Percentiles rank a stretch among this genome's conserved stretches.
phyloP scores from a whole-genome alignment of 92 coral and sea anemone genomes.

The Bergia sp. region DNA sequence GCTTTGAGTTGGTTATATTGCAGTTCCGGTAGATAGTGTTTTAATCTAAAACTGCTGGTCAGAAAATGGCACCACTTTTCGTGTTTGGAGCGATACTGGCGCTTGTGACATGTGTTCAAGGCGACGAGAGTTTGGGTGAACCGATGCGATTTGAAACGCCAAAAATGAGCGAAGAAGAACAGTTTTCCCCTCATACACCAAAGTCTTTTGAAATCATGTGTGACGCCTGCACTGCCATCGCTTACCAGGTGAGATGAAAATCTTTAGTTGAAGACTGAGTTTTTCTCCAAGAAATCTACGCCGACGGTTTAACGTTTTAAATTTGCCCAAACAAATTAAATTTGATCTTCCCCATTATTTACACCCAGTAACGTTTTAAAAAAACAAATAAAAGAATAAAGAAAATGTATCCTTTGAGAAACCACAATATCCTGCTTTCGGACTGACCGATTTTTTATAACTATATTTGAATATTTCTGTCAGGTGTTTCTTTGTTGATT shows the following conservation, averaged over 20 bases:
- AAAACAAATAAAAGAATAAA: too few species aligned
- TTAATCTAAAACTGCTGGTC: background rate
- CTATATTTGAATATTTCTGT: background rate
- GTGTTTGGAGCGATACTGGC: conserved; percentile 21
- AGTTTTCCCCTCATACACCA: conserved; percentile 95
- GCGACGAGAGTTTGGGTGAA: conserved; percentile 60
- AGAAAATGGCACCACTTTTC: conserved; percentile 28
- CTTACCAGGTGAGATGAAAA: conserved; percentile 71
- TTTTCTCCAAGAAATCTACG: too few species aligned
- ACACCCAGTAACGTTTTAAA: too few species aligned
- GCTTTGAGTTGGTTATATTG: background rate
- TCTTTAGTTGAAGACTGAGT: background rate
- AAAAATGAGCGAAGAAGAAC: conserved; percentile 93
- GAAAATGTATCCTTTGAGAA: too few species aligned
- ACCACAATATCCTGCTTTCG: too few species aligned
- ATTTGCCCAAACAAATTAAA: too few species aligned
- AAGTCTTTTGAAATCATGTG: conserved; percentile 91
- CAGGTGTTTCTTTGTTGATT: background rate
- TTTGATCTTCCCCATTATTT: too few species aligned
- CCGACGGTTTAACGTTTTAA: too few species aligned
- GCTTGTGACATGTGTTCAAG: conserved; percentile 22
- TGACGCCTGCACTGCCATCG: conserved; percentile 94
- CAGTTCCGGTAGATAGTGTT: too few species aligned
- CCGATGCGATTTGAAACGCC: conserved; percentile 99
- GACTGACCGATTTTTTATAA: too few species aligned